Evolutionary conservation across 2,797 vertebrate genomes (phyloP), one percentile per base, ranked within the genome.

Genomic region (Amniataba percoides): DNA sequence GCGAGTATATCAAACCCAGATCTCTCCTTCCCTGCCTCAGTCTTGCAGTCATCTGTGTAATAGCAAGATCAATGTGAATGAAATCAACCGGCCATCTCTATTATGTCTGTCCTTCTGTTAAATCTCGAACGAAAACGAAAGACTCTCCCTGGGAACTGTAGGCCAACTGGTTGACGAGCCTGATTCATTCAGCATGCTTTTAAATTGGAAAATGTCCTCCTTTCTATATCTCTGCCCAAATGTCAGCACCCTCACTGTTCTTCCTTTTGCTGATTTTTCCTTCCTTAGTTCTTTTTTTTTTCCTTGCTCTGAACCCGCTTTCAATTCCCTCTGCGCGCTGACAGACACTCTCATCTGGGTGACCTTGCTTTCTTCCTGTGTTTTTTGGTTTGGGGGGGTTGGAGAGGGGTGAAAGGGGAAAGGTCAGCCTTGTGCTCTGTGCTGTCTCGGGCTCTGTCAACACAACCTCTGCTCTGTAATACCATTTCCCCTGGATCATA

Each of bases 351-450:
- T 92, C 92, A 88, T 90, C 91, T 92, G 67, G 63, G 71, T 67
- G 78, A 92, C 91, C 93, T 89, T 89, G 89, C 85, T 80, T 87
- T 91, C 91, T 94, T 95, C 92, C 92, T 91, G 88, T 86, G 85
- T 91, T 93, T 90, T 31, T 84, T 85, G 83, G 80, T 74, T 83
- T 87, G 67, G 77, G 84, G 80, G 53, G 80, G 78, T 81, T 79
- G 55, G 49, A 36, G 39, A 69, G 48, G 60, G 87, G 81, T 80
- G 82, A 87, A 82, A 87, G 93, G 91, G 90, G 62, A 90, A 87
- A 93, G 90, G 92, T 94, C 82, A 21, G 78, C 85, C 88, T 83
- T 75, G 84, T 88, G 90, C 85, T 87, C 36, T 48, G 81, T 36
- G 84, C 89, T 84, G 91, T 90, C 88, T 87, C 73, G 15, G 87